Conservation (phyloP, 1,140 invertebrate genomes). For the Penaeus chinensis region DNA sequence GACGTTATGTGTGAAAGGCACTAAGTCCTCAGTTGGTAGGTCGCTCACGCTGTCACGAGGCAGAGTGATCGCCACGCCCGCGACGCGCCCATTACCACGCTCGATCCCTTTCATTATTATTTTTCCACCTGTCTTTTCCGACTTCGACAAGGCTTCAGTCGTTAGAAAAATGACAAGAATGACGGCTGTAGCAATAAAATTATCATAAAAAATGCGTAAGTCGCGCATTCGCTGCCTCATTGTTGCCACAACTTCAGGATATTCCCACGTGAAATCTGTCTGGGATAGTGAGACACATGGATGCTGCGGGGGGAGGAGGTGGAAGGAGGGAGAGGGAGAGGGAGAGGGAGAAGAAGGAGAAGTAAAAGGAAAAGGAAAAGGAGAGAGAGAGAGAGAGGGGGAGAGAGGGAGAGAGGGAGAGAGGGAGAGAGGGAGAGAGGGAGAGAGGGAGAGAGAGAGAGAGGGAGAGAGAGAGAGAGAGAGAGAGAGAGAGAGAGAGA, state of each 20-base stretch:
- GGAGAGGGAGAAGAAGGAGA: neutral
- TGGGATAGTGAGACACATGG: neutral
- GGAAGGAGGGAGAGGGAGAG: neutral
- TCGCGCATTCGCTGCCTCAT: no score
- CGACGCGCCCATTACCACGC: no score
- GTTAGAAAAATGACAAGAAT: no score
- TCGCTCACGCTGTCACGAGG: neutral
- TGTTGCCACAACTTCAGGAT: no score
- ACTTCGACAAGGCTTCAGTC: no score
- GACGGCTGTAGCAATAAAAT: no score
- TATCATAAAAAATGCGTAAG: no score
- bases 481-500: neutral
- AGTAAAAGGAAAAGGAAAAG: neutral
- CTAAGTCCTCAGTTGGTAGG: neutral
- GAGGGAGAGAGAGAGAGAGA: neutral
- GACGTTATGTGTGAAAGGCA: neutral
- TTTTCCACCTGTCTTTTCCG: no score
- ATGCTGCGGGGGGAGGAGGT: neutral
- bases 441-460: neutral
- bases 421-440: constrained; percentile 1
- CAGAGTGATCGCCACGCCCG: no score
- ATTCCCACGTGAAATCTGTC: no score
- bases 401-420: neutral
- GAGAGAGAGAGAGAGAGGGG: constrained; percentile 13
- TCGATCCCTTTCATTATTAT: no score